Evolutionary conservation across 1,140 invertebrate genomes (phyloP).

Genomic region (Doryteuthis pealeii): DNA sequence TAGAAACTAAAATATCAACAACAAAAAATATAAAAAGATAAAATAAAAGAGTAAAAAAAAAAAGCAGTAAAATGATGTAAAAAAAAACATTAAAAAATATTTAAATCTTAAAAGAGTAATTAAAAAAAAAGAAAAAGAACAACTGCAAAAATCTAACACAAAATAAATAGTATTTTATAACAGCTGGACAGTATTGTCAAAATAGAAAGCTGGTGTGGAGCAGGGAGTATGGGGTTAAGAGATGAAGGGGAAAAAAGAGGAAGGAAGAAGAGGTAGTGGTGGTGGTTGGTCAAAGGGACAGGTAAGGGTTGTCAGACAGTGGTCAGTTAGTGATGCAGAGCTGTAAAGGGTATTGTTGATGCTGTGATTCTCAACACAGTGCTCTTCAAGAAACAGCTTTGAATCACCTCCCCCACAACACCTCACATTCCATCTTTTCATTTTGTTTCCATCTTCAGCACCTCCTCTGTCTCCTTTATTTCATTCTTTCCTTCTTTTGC

Average conservation of each 20-base stretch:
- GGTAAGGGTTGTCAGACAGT: background rate
- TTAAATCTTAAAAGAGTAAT: too few species aligned
- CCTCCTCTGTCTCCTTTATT: background rate
- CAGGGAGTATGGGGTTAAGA: background rate
- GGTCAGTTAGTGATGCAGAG: background rate
- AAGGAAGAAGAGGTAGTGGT: background rate
- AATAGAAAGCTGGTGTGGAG: background rate
- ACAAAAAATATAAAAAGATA: too few species aligned
- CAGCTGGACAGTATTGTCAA: too few species aligned
- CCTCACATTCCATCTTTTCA: background rate
- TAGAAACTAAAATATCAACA: too few species aligned
- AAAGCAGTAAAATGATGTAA: background rate
- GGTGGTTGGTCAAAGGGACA: background rate
- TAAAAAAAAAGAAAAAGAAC: too few species aligned
- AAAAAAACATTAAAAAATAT: too few species aligned
- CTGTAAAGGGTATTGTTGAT: background rate
- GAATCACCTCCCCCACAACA: background rate
- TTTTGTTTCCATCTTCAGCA: background rate
- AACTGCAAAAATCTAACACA: too few species aligned
- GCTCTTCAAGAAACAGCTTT: background rate
- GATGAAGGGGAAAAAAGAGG: background rate
- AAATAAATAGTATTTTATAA: too few species aligned
- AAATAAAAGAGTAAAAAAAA: background rate
- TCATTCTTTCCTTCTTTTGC: background rate
- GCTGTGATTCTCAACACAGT: background rate